phyloP scores from a whole-genome alignment of 2,113 vertebrate genomes.

The Percina caprodes region DNA sequence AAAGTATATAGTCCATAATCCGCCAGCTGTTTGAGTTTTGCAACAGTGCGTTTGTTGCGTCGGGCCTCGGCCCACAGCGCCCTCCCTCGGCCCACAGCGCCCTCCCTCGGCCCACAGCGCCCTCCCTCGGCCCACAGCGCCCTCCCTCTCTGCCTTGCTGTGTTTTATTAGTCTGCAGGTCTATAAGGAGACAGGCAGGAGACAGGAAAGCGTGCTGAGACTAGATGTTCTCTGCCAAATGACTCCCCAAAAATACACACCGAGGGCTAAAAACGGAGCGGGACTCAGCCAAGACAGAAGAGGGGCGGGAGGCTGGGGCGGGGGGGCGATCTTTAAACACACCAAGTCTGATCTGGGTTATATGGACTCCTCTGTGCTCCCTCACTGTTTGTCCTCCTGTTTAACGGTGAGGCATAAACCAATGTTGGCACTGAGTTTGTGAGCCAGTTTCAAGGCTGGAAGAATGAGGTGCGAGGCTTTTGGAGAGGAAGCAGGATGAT shows the following conservation, averaged over 20 bases:
- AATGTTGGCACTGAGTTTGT: conserved; percentile 40
- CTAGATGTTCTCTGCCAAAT: conserved; percentile 32
- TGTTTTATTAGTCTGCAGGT: conserved; percentile 39
- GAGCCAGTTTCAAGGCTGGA: conserved; percentile 15
- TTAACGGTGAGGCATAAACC: conserved; percentile 48
- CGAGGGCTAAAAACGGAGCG: conserved; percentile 24
- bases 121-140: background rate
- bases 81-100: too few relatives aligned
- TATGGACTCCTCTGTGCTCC: conserved; percentile 40
- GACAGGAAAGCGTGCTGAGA: conserved; percentile 46
- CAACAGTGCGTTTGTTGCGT: background rate
- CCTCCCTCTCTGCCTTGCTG: rapidly evolving
- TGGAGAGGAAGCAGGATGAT: background rate
- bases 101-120: too few relatives aligned
- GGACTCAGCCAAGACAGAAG: background rate
- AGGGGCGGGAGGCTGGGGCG: background rate
- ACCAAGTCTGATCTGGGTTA: conserved; percentile 27
- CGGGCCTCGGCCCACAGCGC: background rate
- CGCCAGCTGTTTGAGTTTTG: background rate
- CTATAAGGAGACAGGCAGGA: conserved; percentile 30
- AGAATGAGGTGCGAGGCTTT: background rate
- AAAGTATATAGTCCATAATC: too few relatives aligned
- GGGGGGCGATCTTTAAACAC: conserved; percentile 47
- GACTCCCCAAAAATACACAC: conserved; percentile 53
- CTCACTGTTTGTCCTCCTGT: conserved; percentile 60